Base-by-base conservation (phyloP, 2,888 invertebrate genomes). In the Himalopsyche japonica region DNA sequence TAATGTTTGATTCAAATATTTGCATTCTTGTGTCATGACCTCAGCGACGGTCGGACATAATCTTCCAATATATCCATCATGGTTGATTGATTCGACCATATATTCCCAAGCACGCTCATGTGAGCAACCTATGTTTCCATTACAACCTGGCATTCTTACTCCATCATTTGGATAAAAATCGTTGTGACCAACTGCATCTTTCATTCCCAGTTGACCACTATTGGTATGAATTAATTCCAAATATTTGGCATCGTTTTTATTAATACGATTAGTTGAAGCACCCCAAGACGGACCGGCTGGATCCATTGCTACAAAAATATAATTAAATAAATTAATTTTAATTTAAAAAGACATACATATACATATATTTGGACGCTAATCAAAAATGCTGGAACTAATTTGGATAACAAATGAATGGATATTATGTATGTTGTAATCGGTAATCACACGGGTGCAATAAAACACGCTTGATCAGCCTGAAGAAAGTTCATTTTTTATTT, bases 211-310 rank as follows among this genome's bases (percentile, higher is more conserved):
- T 47, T 91, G 87, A 0, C 92, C 92, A 34, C 88, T 89, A 85
- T 91, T 92, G 1, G 90, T 92, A 76, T 92, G 92, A 20, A 92
- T 89, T 0, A 91, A 90, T 76, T 92, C 92, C 1, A 92, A 91
- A 49, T 90, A 91, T n/a, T 86, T 88, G 0, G 92, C 92, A 85
- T 92, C 92, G 0, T 88, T 88, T 3, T 86, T 37, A 0, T 84
- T 86, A 0, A 92, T 80, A 10, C 90, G 89, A 70, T 90, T 87
- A 3, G 83, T 78, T 85, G 90, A 89, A 0, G 86, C 83, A 27
- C 87, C 82, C 90, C 90, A 92, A 15, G 90, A 86, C 3, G 91
- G 91, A n/a, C 91, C 91, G 49, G 92, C 92, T 0, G 92, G 92
- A 86, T 92, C 92, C 43, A 92, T 88, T 43, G 89, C 92, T 92